Conservation (phyloP, 2,797 vertebrate genomes). For the Coranthus polyacanthus region DNA sequence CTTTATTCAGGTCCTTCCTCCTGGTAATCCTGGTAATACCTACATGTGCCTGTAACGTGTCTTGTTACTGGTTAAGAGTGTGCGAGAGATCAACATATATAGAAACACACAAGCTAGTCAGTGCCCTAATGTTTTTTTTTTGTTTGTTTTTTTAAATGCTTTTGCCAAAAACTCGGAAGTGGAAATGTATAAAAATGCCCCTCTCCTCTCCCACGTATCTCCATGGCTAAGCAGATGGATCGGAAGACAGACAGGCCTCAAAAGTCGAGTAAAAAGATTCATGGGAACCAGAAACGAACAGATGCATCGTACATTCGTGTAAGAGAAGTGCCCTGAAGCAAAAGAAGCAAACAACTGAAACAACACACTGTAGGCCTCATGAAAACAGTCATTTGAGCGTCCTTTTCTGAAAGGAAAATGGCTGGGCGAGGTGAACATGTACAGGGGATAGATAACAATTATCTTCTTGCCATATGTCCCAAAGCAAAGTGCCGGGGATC, state of each 20-base stretch:
- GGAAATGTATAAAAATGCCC: slow-evolving; percentile 40
- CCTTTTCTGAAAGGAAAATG: not conserved
- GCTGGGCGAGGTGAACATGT: slow-evolving; percentile 11
- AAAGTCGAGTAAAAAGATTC: slow-evolving; percentile 22
- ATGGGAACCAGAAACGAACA: slow-evolving; percentile 26
- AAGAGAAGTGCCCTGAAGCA: slow-evolving; percentile 25
- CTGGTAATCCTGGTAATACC: slow-evolving; percentile 63
- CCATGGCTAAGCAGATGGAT: slow-evolving; percentile 29
- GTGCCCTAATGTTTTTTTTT: slow-evolving; percentile 32
- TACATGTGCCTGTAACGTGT: slow-evolving; percentile 76
- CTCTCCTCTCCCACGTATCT: slow-evolving; percentile 43
- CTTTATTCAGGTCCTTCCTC: slow-evolving; percentile 70
- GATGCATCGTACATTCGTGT: slow-evolving; percentile 40
- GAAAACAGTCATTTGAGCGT: not conserved
- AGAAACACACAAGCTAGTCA: slow-evolving; percentile 27
- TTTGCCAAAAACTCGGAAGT: slow-evolving; percentile 49
- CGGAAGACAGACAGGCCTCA: slow-evolving; percentile 12
- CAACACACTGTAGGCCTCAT: not conserved
- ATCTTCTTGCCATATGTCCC: slow-evolving; percentile 20
- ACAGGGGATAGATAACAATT: slow-evolving; percentile 4
- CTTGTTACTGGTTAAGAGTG: slow-evolving; percentile 38
- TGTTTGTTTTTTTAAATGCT: too few relatives aligned
- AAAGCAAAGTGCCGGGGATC: slow-evolving; percentile 35
- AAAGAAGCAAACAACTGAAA: slow-evolving; percentile 24
- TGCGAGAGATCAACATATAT: slow-evolving; percentile 17